Conservation (phyloP, 1,140 invertebrate genomes). For the Drosophila nebulosa region DNA sequence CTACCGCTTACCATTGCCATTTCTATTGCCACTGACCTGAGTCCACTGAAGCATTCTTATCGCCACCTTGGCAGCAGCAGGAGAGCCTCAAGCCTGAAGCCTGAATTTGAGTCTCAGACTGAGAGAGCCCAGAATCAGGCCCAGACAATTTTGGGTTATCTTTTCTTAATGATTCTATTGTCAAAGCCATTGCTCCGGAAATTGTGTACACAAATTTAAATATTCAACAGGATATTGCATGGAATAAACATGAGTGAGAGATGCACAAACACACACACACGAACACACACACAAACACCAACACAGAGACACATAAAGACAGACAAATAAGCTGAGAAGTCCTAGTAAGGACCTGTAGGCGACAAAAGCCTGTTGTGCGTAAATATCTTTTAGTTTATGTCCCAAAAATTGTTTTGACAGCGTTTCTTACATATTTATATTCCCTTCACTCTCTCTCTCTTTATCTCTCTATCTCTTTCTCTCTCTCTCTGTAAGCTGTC, state of each 20-base stretch:
- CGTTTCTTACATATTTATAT: slow-evolving; percentile 15
- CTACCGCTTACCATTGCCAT: neutral
- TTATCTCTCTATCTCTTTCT: slow-evolving; percentile 9
- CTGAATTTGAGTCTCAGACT: neutral
- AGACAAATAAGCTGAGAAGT: slow-evolving; percentile 16
- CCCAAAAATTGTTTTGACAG: slow-evolving; percentile 39
- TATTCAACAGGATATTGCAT: slow-evolving; percentile 78
- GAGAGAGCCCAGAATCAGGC: neutral
- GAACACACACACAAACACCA: slow-evolving; percentile 10
- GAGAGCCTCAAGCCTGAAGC: neutral
- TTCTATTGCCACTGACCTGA: neutral
- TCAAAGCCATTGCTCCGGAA: slow-evolving; percentile 73
- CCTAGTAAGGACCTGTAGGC: slow-evolving; percentile 42
- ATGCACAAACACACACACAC: slow-evolving; percentile 18
- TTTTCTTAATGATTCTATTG: slow-evolving; percentile 74
- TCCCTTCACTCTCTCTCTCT: neutral
- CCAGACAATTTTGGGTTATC: slow-evolving; percentile 46
- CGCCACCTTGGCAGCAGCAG: slow-evolving; percentile 16
- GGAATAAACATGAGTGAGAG: slow-evolving; percentile 58
- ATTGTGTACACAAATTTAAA: slow-evolving; percentile 76
- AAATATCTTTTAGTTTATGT: slow-evolving; percentile 58
- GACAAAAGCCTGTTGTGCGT: slow-evolving; percentile 59
- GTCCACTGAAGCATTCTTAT: slow-evolving; percentile 60
- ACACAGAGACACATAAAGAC: neutral
- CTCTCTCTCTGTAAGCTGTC: neutral